Percentiles rank a stretch among this genome's conserved stretches.
phyloP scores from a whole-genome alignment of 2,113 vertebrate species.

The Manacus vitellinus region DNA sequence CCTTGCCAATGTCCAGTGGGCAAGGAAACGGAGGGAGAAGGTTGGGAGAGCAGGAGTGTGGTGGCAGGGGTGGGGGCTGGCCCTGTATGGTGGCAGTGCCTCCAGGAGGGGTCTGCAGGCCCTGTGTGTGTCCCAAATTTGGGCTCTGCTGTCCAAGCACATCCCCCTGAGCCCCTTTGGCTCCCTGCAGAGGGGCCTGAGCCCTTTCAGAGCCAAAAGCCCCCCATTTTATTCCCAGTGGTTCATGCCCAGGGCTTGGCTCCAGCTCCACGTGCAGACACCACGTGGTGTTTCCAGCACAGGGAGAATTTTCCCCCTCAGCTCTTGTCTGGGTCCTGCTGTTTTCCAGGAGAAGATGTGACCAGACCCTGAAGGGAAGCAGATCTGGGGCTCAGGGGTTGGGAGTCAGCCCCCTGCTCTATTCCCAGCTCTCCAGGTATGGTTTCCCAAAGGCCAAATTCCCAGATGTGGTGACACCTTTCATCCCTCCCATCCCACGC shows the following conservation, averaged over 20 bases:
- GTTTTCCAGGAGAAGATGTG: not conserved
- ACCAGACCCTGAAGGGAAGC: fast-evolving
- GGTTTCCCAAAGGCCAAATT: not conserved
- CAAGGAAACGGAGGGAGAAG: not conserved
- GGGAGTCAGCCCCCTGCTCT: not conserved
- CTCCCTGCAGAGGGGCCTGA: not conserved
- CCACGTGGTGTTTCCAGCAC: fast-evolving
- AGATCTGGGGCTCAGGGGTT: not conserved
- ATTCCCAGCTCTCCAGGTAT: fast-evolving
- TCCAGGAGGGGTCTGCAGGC: not conserved
- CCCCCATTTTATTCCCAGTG: not conserved
- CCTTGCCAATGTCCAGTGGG: not conserved
- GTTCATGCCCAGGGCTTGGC: not conserved
- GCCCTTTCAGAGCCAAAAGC: not conserved
- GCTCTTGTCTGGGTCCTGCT: not conserved
- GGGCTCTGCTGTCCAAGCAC: not conserved
- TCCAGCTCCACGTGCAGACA: not conserved
- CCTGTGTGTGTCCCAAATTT: fast-evolving
- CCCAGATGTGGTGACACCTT: fast-evolving
- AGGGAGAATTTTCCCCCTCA: not conserved
- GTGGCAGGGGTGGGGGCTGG: not conserved
- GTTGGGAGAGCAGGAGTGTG: not conserved
- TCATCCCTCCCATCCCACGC: not conserved
- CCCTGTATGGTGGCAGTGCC: not conserved
- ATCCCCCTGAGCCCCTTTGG: not conserved